A percentile compares a stretch with the other conserved stretches of the same genome.
Conservation (phyloP, 2,113 vertebrate species). For the Pterocles gutturalis region DNA sequence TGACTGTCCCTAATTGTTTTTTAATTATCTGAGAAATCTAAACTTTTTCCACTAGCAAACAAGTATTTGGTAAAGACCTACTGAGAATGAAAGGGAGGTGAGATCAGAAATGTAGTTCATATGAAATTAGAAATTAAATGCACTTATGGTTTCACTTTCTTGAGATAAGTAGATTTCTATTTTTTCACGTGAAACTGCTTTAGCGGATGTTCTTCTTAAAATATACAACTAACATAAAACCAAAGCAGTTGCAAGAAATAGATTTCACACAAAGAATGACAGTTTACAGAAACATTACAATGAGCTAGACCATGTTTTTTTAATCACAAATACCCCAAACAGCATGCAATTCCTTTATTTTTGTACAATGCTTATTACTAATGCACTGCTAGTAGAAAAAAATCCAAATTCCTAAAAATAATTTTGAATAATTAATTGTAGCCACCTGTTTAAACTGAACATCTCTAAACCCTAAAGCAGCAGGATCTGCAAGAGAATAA, state of each 20-base stretch:
- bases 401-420: slow-evolving; percentile 20
- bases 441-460: slow-evolving; percentile 62
- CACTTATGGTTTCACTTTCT: slow-evolving; percentile 46
- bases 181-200: slow-evolving; percentile 68
- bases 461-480: slow-evolving; percentile 58
- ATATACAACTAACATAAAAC: slow-evolving; percentile 49
- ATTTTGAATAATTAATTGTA: slow-evolving; percentile 61
- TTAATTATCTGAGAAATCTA: background rate
- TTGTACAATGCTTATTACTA: slow-evolving; percentile 42
- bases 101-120: background rate
- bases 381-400: slow-evolving; percentile 24
- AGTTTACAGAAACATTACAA: slow-evolving; percentile 49
- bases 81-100: background rate
- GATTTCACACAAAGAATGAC: slow-evolving; percentile 50
- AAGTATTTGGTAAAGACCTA: background rate
- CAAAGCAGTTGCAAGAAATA: slow-evolving; percentile 53
- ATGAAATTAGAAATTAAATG: slow-evolving; percentile 63
- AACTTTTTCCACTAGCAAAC: background rate
- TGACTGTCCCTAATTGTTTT: background rate
- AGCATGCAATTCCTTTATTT: slow-evolving; percentile 47
- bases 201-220: slow-evolving; percentile 53
- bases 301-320: slow-evolving; percentile 49
- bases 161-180: slow-evolving; percentile 59
- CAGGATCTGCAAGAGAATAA: background rate
- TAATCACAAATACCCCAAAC: slow-evolving; percentile 47